Evolutionary conservation across 2,888 invertebrate genomes (phyloP).

Genomic region (Saturnia japonica): DNA sequence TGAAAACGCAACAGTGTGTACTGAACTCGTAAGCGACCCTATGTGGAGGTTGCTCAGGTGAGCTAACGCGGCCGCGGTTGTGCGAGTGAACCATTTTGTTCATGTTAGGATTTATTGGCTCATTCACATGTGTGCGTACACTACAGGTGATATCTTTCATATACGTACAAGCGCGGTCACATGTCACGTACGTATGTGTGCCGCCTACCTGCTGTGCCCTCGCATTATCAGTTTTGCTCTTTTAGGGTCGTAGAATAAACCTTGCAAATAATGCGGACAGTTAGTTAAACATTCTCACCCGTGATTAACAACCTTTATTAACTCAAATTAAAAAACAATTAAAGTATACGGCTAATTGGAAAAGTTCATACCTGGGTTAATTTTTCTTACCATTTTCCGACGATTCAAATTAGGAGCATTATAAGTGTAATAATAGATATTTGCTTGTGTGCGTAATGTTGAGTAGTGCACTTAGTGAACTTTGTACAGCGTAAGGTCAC

Average conservation of each 20-base stretch:
- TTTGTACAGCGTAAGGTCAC: constrained; percentile 78
- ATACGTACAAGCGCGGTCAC: constrained; percentile 64
- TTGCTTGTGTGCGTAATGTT: constrained; percentile 49
- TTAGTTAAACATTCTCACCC: constrained; percentile 19
- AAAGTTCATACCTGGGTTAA: constrained; percentile 28
- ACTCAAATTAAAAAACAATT: constrained; percentile 27
- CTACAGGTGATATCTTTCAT: constrained; percentile 67
- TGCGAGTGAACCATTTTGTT: constrained; percentile 74
- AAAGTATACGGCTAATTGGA: constrained; percentile 16
- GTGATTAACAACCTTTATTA: constrained; percentile 31
- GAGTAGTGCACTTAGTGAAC: constrained; percentile 72
- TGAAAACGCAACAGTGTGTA: constrained; percentile 76
- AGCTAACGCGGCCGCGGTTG: constrained; percentile 39
- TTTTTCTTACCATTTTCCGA: constrained; percentile 45
- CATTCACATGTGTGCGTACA: constrained; percentile 49
- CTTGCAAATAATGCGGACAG: neutral
- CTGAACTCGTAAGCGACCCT: constrained; percentile 66
- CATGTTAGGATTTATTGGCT: constrained; percentile 72
- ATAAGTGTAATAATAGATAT: constrained; percentile 22
- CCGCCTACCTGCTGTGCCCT: constrained; percentile 74
- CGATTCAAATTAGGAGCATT: constrained; percentile 39
- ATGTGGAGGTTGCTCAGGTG: constrained; percentile 74
- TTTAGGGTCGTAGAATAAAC: constrained; percentile 59
- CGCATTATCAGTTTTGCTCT: constrained; percentile 69
- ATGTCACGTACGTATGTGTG: constrained; percentile 70